A percentile compares a stretch with the other conserved stretches of the same genome.
phyloP scores from a whole-genome alignment of 2,797 vertebrate genomes.

The Zenarchopterus dispar region DNA sequence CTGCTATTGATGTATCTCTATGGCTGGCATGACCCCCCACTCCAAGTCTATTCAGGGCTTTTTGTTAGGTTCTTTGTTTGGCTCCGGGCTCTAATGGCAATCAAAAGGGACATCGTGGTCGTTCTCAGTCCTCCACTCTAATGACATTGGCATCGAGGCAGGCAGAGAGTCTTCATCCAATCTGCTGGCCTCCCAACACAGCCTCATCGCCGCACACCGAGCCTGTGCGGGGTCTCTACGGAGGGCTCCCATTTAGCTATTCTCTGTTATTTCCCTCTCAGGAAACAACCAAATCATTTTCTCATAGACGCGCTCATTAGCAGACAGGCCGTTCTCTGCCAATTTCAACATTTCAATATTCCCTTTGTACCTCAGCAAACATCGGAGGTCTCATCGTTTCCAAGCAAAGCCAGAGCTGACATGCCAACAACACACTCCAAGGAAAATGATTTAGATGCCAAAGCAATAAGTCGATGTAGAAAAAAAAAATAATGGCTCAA shows the following conservation, averaged over 20 bases:
- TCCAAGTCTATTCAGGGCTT: conserved; percentile 69
- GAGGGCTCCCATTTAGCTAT: conserved; percentile 83
- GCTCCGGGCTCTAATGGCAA: conserved; percentile 72
- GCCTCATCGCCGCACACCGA: conserved; percentile 46
- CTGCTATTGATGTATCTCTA: conserved; percentile 51
- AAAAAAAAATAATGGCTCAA: conserved; percentile 69
- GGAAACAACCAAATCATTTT: conserved; percentile 85
- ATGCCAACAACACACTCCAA: conserved; percentile 80
- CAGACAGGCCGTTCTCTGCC: conserved; percentile 79
- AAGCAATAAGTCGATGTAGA: conserved; percentile 74
- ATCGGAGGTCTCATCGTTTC: conserved; percentile 80
- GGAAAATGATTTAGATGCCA: conserved; percentile 75
- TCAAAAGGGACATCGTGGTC: conserved; percentile 72
- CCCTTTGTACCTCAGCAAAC: conserved; percentile 82
- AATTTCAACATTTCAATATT: conserved; percentile 84
- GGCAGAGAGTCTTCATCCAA: conserved; percentile 69
- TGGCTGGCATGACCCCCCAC: conserved; percentile 74
- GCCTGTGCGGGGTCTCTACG: conserved; percentile 68
- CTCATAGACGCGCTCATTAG: conserved; percentile 84
- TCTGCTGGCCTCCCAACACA: conserved; percentile 65
- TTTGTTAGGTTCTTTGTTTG: conserved; percentile 74
- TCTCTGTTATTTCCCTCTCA: conserved; percentile 85
- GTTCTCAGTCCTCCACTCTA: conserved; percentile 74
- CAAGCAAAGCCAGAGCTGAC: conserved; percentile 70
- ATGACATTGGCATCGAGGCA: conserved; percentile 78